Percentiles rank a stretch among this genome's conserved stretches.
Conservation (phyloP, 2,113 vertebrate species). For the Anguilla japonica region DNA sequence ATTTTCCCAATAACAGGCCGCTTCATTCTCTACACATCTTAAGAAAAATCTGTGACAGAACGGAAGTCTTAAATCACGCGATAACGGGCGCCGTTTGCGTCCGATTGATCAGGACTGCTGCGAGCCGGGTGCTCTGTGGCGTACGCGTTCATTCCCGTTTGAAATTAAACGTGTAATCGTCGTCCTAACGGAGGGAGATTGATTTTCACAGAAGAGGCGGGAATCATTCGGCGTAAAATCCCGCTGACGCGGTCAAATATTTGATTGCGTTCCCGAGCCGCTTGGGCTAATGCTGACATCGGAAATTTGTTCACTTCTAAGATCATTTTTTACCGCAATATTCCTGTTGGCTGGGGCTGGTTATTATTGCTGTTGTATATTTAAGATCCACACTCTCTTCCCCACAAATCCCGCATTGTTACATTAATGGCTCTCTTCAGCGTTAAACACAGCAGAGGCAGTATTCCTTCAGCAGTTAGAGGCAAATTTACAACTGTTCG, state of each 20-base stretch:
- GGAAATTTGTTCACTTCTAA: slow-evolving; percentile 44
- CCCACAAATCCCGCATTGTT: not conserved
- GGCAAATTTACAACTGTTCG: not conserved
- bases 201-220: not conserved
- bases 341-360: not conserved
- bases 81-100: not conserved
- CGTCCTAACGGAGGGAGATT: not conserved
- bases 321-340: slow-evolving; percentile 29
- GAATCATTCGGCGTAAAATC: slow-evolving; percentile 10
- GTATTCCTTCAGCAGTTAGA: not conserved
- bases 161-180: not conserved
- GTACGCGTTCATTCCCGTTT: not conserved
- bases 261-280: slow-evolving; percentile 57
- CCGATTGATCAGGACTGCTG: not conserved
- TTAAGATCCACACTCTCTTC: not conserved
- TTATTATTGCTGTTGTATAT: not conserved
- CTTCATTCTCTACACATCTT: not conserved
- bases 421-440: not conserved
- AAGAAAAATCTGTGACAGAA: not conserved
- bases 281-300: slow-evolving; percentile 49
- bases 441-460: not conserved
- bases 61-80: not conserved
- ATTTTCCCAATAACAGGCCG: not conserved
- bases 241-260: slow-evolving; percentile 59
- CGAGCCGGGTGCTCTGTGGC: not conserved